Evolutionary conservation across 2,797 vertebrate genomes (phyloP), one percentile per base, ranked within the genome.

Genomic region (Rhadinocentrus ornatus): DNA sequence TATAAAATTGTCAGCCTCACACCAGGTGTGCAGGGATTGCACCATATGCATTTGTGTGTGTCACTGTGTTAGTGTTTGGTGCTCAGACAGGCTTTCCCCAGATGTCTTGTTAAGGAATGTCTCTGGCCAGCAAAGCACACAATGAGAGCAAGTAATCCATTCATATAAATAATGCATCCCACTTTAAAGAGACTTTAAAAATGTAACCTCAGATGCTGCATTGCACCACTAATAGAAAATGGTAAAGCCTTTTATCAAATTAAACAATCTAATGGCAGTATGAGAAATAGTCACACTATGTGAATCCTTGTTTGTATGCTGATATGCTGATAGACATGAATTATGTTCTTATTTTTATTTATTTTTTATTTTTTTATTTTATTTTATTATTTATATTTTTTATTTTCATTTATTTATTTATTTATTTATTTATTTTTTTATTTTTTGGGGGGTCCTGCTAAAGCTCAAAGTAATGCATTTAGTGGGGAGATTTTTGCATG

Each of bases 141-240:
- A 88, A 78, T 86, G 78, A 88, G 79, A 55, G 65, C 66, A 77
- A 27, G 74, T 85, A 90, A 91, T 79, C 81, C 65, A 80, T 77
- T 73, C 56, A 78, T 77, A 90, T 90, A 80, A 90, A 91, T 89
- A 89, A 77, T 92, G 75, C 76, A 88, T 71, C 56, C 44, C 62
- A 6, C 50, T 61, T 61, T 72, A 78, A 81, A 83, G 61, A 84
- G 66, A 15, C 12, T 39, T 39, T 39, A 39, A 39, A 77, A 65
- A 73, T 67, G 63, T 61, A 22, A 68, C 58, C 71, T 79, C 37
- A 63, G 73, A 82, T 81, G 39, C 78, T 89, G 81, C 84, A 87
- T 35, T 88, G 76, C 80, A 83, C 75, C 82, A 79, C 69, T 62
- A 66, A 75, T 66, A 27, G 53, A 66, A 77, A 84, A 77, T 63